Percentiles rank a stretch among this genome's conserved stretches.
These are phyloP conservation scores for Scaptomyza cyrtandrae DNA, from an alignment of 2,888 invertebrate species.

Conservation along the genomic window DNA sequence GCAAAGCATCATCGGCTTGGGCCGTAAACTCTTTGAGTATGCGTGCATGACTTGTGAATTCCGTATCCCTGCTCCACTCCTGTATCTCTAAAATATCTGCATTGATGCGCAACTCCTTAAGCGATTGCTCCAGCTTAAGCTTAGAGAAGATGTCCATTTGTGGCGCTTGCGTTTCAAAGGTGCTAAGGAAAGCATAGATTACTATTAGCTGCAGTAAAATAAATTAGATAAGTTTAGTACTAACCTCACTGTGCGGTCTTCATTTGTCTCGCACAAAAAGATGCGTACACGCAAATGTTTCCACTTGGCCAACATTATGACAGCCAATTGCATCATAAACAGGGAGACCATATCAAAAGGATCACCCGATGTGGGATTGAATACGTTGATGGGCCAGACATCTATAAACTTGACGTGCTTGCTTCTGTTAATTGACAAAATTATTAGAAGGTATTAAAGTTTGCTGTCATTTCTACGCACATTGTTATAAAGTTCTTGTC, in stretches of 20 bases:
- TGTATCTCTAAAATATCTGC: slow-evolving; percentile 91
- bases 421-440: slow-evolving; percentile 65
- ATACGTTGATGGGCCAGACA: slow-evolving; percentile 98
- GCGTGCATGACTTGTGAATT: slow-evolving; percentile 84
- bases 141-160: slow-evolving; percentile 81
- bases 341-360: slow-evolving; percentile 95
- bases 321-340: slow-evolving; percentile 98
- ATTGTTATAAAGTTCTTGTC: slow-evolving; percentile 91
- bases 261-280: slow-evolving; percentile 90
- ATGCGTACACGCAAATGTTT: slow-evolving; percentile 93
- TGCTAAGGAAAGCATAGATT: slow-evolving; percentile 47
- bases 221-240: background rate
- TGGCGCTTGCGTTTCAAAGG: slow-evolving; percentile 80
- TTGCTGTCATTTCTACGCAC: slow-evolving; percentile 84
- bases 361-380: slow-evolving; percentile 90
- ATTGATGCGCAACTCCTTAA: slow-evolving; percentile 93
- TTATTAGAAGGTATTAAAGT: background rate
- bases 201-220: background rate
- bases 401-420: slow-evolving; percentile 92
- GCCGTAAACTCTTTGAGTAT: slow-evolving; percentile 83
- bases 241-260: slow-evolving; percentile 77
- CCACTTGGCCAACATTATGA: slow-evolving; percentile 97
- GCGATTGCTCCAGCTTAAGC: slow-evolving; percentile 87
- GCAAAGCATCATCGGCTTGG: slow-evolving; percentile 75
- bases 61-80: slow-evolving; percentile 87